These are phyloP conservation scores for Mastomys natalensis DNA, from an alignment of 2,113 vertebrate species.

Conservation along the genomic window DNA sequence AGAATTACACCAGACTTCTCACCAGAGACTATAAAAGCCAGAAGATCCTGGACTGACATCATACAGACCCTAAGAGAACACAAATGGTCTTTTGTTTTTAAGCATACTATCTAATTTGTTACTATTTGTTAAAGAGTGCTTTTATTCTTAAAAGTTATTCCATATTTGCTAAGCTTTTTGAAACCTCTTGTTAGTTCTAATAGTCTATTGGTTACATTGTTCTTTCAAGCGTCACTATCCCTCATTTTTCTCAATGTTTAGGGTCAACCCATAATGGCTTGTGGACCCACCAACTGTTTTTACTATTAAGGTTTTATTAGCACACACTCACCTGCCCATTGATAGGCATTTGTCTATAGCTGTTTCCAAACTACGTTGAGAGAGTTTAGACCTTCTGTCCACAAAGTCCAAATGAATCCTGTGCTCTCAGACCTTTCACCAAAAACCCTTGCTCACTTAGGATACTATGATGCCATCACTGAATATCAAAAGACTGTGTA, in stretches of 20 bases:
- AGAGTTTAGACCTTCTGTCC: background rate
- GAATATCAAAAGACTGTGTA: background rate
- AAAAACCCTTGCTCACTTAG: background rate
- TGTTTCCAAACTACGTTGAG: background rate
- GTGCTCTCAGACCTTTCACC: background rate
- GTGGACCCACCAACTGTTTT: background rate
- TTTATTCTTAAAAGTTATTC: background rate
- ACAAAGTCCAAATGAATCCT: background rate
- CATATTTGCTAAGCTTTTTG: background rate
- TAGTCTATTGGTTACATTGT: background rate
- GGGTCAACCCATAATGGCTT: background rate
- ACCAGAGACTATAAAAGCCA: too few relatives aligned
- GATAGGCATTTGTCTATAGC: background rate
- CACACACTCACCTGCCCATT: background rate
- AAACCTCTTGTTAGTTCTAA: background rate
- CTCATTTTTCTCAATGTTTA: background rate
- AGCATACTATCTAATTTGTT: background rate
- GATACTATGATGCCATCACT: background rate
- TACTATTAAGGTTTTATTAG: background rate
- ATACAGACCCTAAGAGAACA: too few relatives aligned
- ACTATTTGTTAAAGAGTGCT: background rate
- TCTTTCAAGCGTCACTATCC: background rate
- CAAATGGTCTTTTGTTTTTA: conserved; percentile 7
- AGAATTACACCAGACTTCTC: too few relatives aligned
- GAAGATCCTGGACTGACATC: too few relatives aligned